Base-by-base conservation (phyloP, 2,113 vertebrate species). In the Leucoraja erinaceus region DNA sequence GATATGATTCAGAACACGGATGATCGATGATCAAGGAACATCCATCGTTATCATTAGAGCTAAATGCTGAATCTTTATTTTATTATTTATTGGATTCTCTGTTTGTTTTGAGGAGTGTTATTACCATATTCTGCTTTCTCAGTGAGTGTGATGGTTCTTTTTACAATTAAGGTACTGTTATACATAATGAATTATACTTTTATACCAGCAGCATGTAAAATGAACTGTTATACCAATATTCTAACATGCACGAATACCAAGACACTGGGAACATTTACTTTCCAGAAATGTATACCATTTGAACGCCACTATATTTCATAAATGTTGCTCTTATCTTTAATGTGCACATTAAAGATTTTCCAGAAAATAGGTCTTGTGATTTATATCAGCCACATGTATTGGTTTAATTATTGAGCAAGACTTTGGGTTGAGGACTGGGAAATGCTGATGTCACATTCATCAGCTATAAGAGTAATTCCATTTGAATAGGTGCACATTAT, bases 401-500 rank as follows among this genome's bases (percentile, higher is more conserved):
- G 63, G n/a, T 86, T 86, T 25, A 86, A 86, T 86, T 33, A 86
- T 86, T 86, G 14, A 86, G 83, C 56, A 18, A 86, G 28, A 86
- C 56, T 84, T 84, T 86, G 7, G 54, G 81, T 54, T 61, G 22
- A 11, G 59, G 9, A 61, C 79, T 16, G 12, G 18, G 83, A 31
- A 31, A 56, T 63, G 83, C 16, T 84, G 56, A 61, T 84, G 56
- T 84, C 81, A 86, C 83, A 31, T n/a, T 31, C 83, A 31, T n/a
- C 61, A 61, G n/a, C n/a, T 86, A 61, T 59, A 5, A 7, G 83
- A 86, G 83, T 63, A 86, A 63, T 86, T 16, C 56, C 56, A 63
- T 86, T 63, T 86, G 83, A 86, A 86, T 86, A 63, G 83, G 83
- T 86, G 83, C 59, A 61, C 59, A 63, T 86, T 86, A 86, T 86